These are phyloP conservation scores for Orestias chungarensis DNA, from an alignment of 2,797 vertebrate genomes.

Conservation along the genomic window DNA sequence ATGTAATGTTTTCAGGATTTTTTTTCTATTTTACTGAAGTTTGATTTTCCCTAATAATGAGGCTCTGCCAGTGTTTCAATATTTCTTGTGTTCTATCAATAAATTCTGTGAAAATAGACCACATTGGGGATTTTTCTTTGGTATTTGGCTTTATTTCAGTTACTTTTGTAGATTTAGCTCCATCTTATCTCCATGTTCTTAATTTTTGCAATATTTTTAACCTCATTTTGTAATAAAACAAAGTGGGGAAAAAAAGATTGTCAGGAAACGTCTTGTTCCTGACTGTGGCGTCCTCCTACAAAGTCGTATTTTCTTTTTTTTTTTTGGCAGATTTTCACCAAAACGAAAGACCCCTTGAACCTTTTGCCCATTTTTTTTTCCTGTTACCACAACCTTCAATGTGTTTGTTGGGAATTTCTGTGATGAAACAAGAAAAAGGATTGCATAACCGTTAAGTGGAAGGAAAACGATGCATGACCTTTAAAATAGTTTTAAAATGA, in stretches of 20 bases:
- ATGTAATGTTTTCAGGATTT: conserved; percentile 51
- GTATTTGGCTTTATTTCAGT: not conserved
- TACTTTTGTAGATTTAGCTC: conserved; percentile 14
- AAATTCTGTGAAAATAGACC: conserved; percentile 6
- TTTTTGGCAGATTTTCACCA: conserved; percentile 36
- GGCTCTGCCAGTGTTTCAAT: not conserved
- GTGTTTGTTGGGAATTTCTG: not conserved
- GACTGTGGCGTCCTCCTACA: conserved; percentile 26
- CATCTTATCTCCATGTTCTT: conserved; percentile 13
- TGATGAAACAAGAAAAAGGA: not conserved
- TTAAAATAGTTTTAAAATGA: not conserved
- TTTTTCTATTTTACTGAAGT: not conserved
- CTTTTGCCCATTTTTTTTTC: not conserved
- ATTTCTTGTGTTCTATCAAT: conserved; percentile 1
- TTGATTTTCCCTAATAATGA: not conserved
- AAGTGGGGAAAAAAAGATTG: conserved; percentile 13
- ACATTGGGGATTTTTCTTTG: conserved; percentile 4
- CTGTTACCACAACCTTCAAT: not conserved
- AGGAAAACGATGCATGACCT: not conserved
- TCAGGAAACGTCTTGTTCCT: conserved; percentile 24
- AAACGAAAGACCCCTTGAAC: conserved; percentile 25
- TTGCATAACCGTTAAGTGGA: not conserved
- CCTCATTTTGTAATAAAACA: conserved; percentile 41
- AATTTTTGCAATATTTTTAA: conserved; percentile 44
- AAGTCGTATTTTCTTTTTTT: conserved; percentile 54